Base-by-base conservation (phyloP, 2,888 invertebrate species). In the Eretmocerus hayati region DNA sequence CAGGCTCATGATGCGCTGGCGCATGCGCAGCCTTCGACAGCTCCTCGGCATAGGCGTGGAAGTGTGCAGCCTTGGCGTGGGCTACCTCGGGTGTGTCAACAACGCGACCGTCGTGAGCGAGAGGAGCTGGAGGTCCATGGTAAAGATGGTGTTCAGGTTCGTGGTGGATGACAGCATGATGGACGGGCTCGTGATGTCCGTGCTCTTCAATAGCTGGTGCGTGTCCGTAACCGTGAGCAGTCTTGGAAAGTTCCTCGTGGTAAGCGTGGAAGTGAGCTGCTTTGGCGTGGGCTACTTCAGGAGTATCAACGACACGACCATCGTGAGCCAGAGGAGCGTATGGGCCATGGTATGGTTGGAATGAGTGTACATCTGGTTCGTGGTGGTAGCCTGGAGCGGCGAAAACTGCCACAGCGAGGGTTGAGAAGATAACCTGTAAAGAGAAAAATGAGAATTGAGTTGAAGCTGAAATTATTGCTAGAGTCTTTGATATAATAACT, bases 11-110 rank as follows among this genome's bases (percentile, higher is more conserved):
- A 31, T 58, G 54, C 46, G 53, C 53, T 0, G 23, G 42, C 22
- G 33, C 54, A 46, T 59, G 56, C 46, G 50, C 52, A 41, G 56
- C 45, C 52, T 64, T 64, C 41, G 62, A 50, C 2, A 60, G 42
- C 48, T 62, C 64, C 15, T 59, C 64, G 35, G 60, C 60, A 47
- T 61, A 60, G 8, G 65, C 63, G 26, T 59, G 61, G 47, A 66
- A 53, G 47, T 67, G 67, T 5, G 62, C 61, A 15, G 63, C 65
- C 51, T 69, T 69, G 36, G 67, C 67, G 50, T 67, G 64, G 19
- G 64, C 63, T 20, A 69, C 66, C 57, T 69, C 70, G 66, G 65
- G 64, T 1, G 67, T 69, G 52, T 69, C 69, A 39, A 63, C 52
- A 8, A 65, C 64, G 13, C 61, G 57, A 0, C 65, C 64, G 16